These are phyloP conservation scores for Chloropsis hardwickii DNA, from an alignment of 2,113 vertebrate species.

Conservation along the genomic window DNA sequence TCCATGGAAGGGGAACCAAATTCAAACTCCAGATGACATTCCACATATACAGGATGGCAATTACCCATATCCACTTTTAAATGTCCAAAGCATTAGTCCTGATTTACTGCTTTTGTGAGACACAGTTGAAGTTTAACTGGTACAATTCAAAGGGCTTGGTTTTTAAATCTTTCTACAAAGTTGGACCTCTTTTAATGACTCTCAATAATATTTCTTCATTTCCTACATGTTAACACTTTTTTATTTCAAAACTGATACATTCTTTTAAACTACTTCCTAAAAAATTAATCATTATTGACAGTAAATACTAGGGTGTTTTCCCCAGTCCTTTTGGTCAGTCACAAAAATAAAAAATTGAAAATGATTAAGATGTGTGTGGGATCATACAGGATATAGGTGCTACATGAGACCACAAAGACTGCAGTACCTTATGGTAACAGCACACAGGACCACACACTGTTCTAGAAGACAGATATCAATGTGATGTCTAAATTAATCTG, in stretches of 20 bases:
- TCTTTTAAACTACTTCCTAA: neutral
- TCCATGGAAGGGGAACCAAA: neutral
- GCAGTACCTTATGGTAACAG: neutral
- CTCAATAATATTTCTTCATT: neutral
- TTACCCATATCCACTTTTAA: neutral
- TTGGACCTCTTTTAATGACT: neutral
- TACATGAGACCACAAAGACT: neutral
- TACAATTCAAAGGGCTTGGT: neutral
- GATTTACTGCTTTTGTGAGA: neutral
- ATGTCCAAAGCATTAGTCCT: neutral
- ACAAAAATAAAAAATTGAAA: neutral
- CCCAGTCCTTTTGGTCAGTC: neutral
- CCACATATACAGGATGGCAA: accelerated
- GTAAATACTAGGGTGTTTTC: neutral
- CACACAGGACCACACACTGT: neutral
- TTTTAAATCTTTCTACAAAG: neutral
- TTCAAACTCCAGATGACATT: neutral
- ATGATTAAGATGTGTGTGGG: neutral
- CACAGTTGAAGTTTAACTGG: neutral
- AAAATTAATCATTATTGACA: neutral
- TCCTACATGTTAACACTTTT: neutral
- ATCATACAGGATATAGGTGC: neutral
- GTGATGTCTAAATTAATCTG: constrained; percentile 19
- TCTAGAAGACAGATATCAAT: neutral
- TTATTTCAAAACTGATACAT: neutral